Base-by-base conservation (phyloP, 64 coral and sea anemone species). In the Cladopsammia gracilis region DNA sequence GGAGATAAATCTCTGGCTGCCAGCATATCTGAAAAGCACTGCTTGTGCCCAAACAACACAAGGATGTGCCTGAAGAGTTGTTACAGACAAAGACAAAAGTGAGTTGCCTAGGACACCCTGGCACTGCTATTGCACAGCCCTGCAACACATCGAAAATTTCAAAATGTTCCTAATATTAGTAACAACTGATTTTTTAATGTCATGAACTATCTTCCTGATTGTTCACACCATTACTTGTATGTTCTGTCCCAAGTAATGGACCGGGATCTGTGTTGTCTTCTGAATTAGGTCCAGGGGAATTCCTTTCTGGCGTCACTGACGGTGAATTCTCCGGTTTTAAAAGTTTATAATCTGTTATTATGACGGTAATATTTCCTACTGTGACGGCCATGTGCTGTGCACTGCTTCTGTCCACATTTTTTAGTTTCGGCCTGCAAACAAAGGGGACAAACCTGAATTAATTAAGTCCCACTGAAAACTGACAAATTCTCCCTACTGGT, bases 311-410 rank as follows among this genome's bases (percentile, higher is more conserved):
- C 8, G 79, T 94, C 4, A 91, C 85, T 10, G 91, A 94, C 10
- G 91, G 92, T 54, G 91, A 93, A 83, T 85, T 86, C 62, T 92
- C 90, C 11, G 94, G 90, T 78, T 95, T 92, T 84, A 98, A 90
- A 15, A 98, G 73, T 93, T 98, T 98, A 94, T 96, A 98, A 54
- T 98, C 97, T 88, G 97, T 98, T 48, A 98, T 96, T 43, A 95
- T 96, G 15, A 98, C 94, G 4, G 94, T 98, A 20, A 98, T 88
- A 80, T 91, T 98, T 68, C 97, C 97, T 75, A 98, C 97, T 25
- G 97, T 98, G 10, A 98, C 97, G 0, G 97, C 94, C 90, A 98
- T 93, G 54, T 98, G 90, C 66, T 98, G 97, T 0, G 97, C 97
- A 91, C 97, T 98, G 60, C 83, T 94, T 44, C 97, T 75, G 49